A percentile compares a stretch with the other conserved stretches of the same genome.
Conservation (phyloP, 2,113 vertebrate genomes). For the Elachura formosa region DNA sequence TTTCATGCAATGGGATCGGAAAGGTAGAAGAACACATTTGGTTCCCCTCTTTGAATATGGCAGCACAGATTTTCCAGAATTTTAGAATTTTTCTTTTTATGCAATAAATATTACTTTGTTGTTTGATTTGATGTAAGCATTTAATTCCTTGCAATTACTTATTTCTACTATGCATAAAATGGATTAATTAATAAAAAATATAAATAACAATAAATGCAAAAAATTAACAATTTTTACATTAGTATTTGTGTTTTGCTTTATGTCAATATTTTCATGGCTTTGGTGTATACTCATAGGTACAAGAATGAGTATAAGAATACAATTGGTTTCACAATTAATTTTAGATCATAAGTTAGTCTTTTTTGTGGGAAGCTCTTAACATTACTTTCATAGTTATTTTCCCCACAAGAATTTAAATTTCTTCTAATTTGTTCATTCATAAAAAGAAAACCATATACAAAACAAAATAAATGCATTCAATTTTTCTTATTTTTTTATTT, state of each 20-base stretch:
- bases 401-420: background rate
- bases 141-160: background rate
- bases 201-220: background rate
- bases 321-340: background rate
- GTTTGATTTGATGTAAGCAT: background rate
- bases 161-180: slow-evolving; percentile 1
- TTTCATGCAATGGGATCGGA: background rate
- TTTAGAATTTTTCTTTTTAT: background rate
- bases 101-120: background rate
- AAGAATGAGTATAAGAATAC: too few relatives aligned
- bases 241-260: background rate
- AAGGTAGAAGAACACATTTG: background rate
- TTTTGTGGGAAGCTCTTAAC: background rate
- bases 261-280: background rate
- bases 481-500: background rate
- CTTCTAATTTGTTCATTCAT: background rate
- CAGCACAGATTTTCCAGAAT: background rate
- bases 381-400: background rate
- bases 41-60: background rate
- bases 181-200: background rate
- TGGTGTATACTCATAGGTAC: background rate
- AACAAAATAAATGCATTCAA: background rate
- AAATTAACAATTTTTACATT: rapidly evolving
- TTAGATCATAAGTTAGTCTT: background rate
- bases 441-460: background rate